Evolutionary conservation across 2,888 invertebrate genomes (phyloP).

Genomic region (Crepidodera aurea): DNA sequence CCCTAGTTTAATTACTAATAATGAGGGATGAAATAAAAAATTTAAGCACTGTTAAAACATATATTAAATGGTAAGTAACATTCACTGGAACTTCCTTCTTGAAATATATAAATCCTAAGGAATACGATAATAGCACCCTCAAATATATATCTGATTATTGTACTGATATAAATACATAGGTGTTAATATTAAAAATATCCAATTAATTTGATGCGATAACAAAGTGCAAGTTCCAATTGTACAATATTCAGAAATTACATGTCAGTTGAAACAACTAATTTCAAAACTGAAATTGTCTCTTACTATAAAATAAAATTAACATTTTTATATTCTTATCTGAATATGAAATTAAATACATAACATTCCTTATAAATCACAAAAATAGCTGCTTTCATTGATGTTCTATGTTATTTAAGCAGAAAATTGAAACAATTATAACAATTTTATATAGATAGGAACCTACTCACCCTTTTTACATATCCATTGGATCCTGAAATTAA

Average conservation of each 20-base stretch:
- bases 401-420: neutral
- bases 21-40: too few relatives aligned
- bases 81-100: constrained; percentile 23
- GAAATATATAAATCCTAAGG: constrained; percentile 8
- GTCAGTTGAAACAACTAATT: neutral
- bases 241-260: neutral
- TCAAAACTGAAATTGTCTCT: neutral
- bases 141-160: constrained; percentile 29
- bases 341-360: constrained; percentile 15
- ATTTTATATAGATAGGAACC: too few relatives aligned
- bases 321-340: neutral
- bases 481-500: too few relatives aligned
- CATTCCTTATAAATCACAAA: constrained; percentile 19
- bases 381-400: neutral
- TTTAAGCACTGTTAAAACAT: constrained; percentile 39
- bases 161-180: constrained; percentile 18
- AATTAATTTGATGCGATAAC: neutral
- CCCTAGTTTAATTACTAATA: too few relatives aligned
- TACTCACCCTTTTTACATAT: too few relatives aligned
- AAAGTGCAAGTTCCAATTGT: neutral
- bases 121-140: constrained; percentile 44
- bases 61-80: constrained; percentile 33
- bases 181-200: neutral
- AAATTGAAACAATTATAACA: neutral
- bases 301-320: neutral